Percentiles rank a stretch among this genome's conserved stretches.
phyloP scores from a whole-genome alignment of 2,797 vertebrate genomes.

The Hippocampus kuda region DNA sequence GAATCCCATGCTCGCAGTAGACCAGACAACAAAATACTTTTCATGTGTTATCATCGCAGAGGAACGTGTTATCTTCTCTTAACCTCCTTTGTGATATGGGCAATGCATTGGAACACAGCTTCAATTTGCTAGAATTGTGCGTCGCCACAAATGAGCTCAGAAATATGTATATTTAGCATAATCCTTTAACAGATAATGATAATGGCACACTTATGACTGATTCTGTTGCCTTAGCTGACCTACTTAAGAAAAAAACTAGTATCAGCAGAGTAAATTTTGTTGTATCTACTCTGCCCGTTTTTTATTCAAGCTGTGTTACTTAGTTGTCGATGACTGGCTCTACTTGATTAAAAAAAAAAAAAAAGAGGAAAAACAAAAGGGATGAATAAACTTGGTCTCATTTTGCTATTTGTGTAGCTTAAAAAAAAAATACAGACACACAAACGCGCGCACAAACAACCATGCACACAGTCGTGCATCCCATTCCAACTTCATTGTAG shows the following conservation, averaged over 20 bases:
- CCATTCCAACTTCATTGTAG: conserved; percentile 9
- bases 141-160: background rate
- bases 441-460: background rate
- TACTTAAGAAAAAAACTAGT: background rate
- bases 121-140: conserved; percentile 12
- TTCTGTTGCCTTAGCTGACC: background rate
- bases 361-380: conserved; percentile 3
- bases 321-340: background rate
- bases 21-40: conserved; percentile 30
- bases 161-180: background rate
- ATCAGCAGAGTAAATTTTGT: background rate
- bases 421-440: background rate
- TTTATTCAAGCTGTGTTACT: background rate
- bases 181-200: background rate
- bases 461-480: conserved; percentile 17
- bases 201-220: conserved; percentile 1
- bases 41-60: conserved; percentile 29
- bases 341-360: background rate
- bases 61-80: conserved; percentile 29
- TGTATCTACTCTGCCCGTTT: background rate
- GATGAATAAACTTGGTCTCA: background rate
- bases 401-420: background rate
- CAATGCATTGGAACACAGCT: background rate
- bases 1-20: conserved; percentile 18
- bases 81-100: conserved; percentile 7